Conservation (phyloP, 2,113 vertebrate genomes). For the Syngnathus scovelli region DNA sequence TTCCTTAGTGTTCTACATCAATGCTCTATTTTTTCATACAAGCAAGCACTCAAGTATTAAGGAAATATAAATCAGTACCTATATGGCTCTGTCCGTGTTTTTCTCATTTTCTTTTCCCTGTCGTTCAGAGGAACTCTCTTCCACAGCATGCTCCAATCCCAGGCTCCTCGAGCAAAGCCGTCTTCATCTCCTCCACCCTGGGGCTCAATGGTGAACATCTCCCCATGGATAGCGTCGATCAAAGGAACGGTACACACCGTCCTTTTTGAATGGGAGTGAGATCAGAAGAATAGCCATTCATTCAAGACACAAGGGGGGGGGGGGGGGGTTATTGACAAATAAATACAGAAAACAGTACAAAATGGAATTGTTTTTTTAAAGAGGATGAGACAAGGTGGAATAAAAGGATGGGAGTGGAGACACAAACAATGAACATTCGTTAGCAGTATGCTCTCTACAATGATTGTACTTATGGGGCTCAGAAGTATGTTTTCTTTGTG, state of each 20-base stretch:
- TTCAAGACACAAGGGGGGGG: conserved; percentile 28
- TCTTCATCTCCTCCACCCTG: conserved; percentile 96
- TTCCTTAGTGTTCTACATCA: not conserved
- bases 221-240: conserved; percentile 94
- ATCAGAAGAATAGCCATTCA: conserved; percentile 24
- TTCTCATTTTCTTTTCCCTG: conserved; percentile 86
- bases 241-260: conserved; percentile 94
- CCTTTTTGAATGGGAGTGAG: conserved; percentile 72
- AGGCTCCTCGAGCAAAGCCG: conserved; percentile 96
- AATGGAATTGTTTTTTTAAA: conserved; percentile 6
- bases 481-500: conserved; percentile 87
- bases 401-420: conserved; percentile 64
- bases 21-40: too few species aligned
- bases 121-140: conserved; percentile 91
- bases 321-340: conserved; percentile 18
- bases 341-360: conserved; percentile 51
- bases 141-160: conserved; percentile 99
- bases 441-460: conserved; percentile 52
- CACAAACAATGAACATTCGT: conserved; percentile 57
- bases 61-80: conserved; percentile 73
- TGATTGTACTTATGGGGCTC: conserved; percentile 90
- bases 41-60: too few species aligned
- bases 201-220: conserved; percentile 80
- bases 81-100: conserved; percentile 95
- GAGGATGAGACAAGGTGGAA: conserved; percentile 33